Evolutionary conservation across 2,113 vertebrate genomes (phyloP).

Genomic region (Anolis carolinensis): DNA sequence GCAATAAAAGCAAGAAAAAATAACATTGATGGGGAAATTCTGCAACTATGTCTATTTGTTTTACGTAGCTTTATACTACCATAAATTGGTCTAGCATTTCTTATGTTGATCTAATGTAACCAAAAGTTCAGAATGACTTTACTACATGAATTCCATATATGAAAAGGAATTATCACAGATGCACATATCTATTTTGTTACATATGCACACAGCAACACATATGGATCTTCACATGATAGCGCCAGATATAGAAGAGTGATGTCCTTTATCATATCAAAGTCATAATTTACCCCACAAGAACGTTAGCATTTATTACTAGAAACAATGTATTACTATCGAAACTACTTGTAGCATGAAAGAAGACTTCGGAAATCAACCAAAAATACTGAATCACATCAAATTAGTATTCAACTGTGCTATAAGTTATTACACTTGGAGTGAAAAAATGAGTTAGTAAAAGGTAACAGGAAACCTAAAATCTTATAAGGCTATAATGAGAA

Average conservation of each 20-base stretch:
- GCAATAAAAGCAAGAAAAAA: too few relatives aligned
- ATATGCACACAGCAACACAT: background rate
- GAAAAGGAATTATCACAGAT: background rate
- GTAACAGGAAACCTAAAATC: background rate
- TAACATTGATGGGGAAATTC: background rate
- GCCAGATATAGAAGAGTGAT: background rate
- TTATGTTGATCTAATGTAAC: background rate
- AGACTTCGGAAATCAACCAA: slow-evolving; percentile 11
- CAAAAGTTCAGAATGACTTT: background rate
- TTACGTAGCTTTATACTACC: background rate
- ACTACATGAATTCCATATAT: background rate
- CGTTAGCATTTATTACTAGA: rapidly evolving
- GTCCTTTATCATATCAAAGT: background rate
- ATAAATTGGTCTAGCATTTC: background rate
- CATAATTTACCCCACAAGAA: slow-evolving; percentile 8
- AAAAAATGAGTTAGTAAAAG: background rate
- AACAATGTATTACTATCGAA: background rate
- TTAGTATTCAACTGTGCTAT: background rate
- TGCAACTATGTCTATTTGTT: background rate
- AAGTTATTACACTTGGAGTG: background rate
- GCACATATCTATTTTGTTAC: background rate
- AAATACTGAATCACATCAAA: background rate
- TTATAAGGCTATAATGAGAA: slow-evolving; percentile 7
- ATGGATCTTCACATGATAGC: background rate
- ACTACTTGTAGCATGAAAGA: rapidly evolving